Conservation (phyloP, 1,140 invertebrate species). For the Drosophila littoralis region DNA sequence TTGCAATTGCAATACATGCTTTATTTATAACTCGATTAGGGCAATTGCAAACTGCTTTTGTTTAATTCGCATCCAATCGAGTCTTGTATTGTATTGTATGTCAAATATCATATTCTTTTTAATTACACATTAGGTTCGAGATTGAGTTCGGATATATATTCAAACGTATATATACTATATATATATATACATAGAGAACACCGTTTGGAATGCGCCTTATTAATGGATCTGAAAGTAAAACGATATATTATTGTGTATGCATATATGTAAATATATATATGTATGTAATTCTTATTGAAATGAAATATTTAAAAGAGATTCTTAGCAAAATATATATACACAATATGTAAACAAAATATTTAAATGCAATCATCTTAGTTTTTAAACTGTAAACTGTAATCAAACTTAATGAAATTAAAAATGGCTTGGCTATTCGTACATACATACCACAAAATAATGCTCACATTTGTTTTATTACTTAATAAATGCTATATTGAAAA, state of each 20-base stretch:
- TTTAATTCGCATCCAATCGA: background rate
- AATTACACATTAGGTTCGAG: slow-evolving; percentile 62
- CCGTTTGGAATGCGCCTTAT: slow-evolving; percentile 73
- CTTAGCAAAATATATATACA: slow-evolving; percentile 79
- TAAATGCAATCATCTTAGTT: slow-evolving; percentile 77
- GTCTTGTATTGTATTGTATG: slow-evolving; percentile 36
- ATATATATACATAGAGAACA: slow-evolving; percentile 33
- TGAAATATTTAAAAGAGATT: slow-evolving; percentile 50
- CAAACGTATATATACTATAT: slow-evolving; percentile 10
- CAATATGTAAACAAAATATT: slow-evolving; percentile 59
- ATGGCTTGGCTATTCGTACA: slow-evolving; percentile 78
- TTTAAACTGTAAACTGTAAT: slow-evolving; percentile 74
- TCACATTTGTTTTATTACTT: slow-evolving; percentile 13
- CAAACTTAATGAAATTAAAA: slow-evolving; percentile 73
- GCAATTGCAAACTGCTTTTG: slow-evolving; percentile 33
- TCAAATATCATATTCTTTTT: slow-evolving; percentile 63
- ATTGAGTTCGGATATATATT: slow-evolving; percentile 59
- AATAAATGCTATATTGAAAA: background rate
- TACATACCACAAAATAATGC: slow-evolving; percentile 43
- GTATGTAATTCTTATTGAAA: slow-evolving; percentile 50
- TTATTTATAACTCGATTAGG: slow-evolving; percentile 52
- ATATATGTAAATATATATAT: slow-evolving; percentile 48
- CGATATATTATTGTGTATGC: slow-evolving; percentile 43
- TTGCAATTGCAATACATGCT: slow-evolving; percentile 37
- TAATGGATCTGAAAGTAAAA: slow-evolving; percentile 73